Conservation (phyloP, 2,888 invertebrate genomes). For the Lepidonotus clava region DNA sequence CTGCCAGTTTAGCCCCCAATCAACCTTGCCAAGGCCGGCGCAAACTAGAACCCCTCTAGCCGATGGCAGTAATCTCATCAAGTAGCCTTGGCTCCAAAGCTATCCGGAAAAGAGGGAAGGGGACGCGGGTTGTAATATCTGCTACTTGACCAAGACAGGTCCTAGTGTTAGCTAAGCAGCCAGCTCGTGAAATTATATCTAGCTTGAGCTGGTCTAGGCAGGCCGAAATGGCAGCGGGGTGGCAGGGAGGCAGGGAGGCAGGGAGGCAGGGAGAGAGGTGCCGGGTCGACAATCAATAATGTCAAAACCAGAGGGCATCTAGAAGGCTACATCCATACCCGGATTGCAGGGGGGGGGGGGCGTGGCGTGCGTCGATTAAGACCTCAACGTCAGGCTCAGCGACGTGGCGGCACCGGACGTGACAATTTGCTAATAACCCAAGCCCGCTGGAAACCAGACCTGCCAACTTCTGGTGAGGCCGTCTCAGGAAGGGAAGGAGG, state of each 20-base stretch:
- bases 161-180: no score
- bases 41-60: no score
- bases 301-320: conserved; percentile 7
- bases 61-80: no score
- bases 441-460: not conserved
- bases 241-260: not conserved
- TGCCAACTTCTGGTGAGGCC: not conserved
- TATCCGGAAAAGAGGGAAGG: not conserved
- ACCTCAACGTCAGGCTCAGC: no score
- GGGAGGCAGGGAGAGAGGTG: not conserved
- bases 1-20: not conserved
- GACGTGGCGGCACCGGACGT: not conserved
- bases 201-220: not conserved
- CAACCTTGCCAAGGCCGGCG: not conserved
- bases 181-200: conserved; percentile 27
- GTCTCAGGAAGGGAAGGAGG: not conserved
- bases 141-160: not conserved
- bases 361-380: not conserved
- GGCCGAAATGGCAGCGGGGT: not conserved
- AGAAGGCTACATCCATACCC: no score
- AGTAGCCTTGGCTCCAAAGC: no score
- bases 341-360: not conserved
- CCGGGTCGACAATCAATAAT: not conserved
- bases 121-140: not conserved
- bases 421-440: not conserved